Base-by-base conservation (phyloP, 2,888 invertebrate genomes). In the Tupiocoris notatus region DNA sequence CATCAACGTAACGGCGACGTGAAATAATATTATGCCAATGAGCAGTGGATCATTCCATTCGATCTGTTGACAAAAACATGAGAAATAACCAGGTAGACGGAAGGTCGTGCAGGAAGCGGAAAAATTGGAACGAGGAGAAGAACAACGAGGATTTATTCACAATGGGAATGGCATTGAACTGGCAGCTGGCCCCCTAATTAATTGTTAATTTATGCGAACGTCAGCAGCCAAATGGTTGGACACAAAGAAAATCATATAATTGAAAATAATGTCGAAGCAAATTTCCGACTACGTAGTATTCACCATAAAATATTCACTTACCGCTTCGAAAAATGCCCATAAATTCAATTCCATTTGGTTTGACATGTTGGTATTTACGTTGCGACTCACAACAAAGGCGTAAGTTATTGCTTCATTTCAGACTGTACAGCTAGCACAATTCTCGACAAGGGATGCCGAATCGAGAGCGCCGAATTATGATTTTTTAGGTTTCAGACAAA, bases 31-130 rank as follows among this genome's bases (percentile, higher is more conserved):
- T 16, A 95, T 84, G 17, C 89, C 90, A 79, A 93, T 91, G 16
- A 95, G 86, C 93, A 94, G 94, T 3, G 94, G 94, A 84, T 95
- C 95, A 81, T 88, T 87, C 94, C 94, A 95, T 83, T 95, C 94
- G 84, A 95, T 93, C 94, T 93, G 86, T n/a, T n/a, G n/a, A n/a
- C n/a, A n/a, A n/a, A 82, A 88, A 86, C 77, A 78, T 78, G 75
- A 77, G 17, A 24, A 24, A 65, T 23, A 63, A 59, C n/a, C n/a
- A 6, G 59, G 6, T 59, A 20, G n/a, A 9, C 20, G 18, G 3
- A 59, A n/a, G 18, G 7, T 9, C n/a, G 2, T 59, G n/a, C 20
- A 18, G 3, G 59, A 20, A 59, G n/a, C 12, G 39, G 39, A 39
- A 39, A 39, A 39, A 39, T n/a, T n/a, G 39, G 12, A 7, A 39